Conservation (phyloP, 2,113 vertebrate genomes). For the Chionomys nivalis region DNA sequence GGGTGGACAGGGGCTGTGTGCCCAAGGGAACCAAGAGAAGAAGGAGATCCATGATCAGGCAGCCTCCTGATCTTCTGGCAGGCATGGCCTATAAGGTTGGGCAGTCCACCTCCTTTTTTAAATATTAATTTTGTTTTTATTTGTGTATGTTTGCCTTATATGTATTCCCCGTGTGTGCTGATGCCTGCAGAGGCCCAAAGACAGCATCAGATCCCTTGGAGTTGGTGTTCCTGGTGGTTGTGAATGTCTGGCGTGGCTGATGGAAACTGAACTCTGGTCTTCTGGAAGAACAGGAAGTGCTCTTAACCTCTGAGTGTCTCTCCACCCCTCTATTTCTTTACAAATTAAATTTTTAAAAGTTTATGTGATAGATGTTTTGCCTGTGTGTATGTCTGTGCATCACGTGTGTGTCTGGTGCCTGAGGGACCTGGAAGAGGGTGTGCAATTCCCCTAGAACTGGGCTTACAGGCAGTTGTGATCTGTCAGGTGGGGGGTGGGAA, state of each 20-base stretch:
- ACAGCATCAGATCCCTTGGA: neutral
- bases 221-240: neutral
- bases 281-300: neutral
- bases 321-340: neutral
- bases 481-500: neutral
- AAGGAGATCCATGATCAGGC: neutral
- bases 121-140: neutral
- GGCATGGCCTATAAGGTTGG: neutral
- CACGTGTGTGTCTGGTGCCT: neutral
- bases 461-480: neutral
- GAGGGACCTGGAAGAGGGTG: neutral
- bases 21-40: neutral
- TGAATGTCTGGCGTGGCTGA: neutral
- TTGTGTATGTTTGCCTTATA: neutral
- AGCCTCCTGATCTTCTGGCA: neutral
- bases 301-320: neutral
- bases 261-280: neutral
- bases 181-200: neutral
- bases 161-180: neutral
- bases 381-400: neutral
- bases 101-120: neutral
- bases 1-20: neutral
- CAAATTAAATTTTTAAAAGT: neutral
- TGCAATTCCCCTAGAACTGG: neutral
- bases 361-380: neutral